These are phyloP conservation scores for Otocyon megalotis DNA, from an alignment of 2,113 vertebrate genomes.

Conservation along the genomic window DNA sequence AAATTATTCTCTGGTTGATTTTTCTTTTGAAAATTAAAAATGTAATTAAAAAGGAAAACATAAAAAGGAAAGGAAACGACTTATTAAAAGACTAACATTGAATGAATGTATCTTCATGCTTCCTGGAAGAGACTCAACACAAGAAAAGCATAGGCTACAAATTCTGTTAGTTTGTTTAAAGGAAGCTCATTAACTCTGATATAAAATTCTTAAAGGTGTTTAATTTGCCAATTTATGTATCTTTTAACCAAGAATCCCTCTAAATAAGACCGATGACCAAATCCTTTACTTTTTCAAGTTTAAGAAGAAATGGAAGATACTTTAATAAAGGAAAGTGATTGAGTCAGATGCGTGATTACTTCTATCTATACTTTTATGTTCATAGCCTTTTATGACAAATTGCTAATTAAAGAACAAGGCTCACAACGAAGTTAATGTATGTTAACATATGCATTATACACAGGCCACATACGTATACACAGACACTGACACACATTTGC, in stretches of 20 bases:
- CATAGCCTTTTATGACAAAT: not conserved
- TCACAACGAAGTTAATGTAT: conserved; percentile 11
- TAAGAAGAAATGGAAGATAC: not conserved
- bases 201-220: not conserved
- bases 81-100: not conserved
- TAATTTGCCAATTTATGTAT: not conserved
- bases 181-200: not conserved
- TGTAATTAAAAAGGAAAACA: not conserved
- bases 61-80: not conserved
- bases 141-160: not conserved
- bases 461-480: not conserved
- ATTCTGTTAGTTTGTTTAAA: not conserved
- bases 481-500: not conserved
- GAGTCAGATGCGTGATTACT: not conserved
- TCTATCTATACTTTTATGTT: not conserved
- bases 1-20: conserved; percentile 16
- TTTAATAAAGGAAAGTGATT: not conserved
- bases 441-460: not conserved
- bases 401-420: not conserved
- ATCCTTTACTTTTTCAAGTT: not conserved
- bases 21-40: not conserved
- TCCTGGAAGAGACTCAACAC: not conserved
- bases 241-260: not conserved
- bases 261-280: not conserved
- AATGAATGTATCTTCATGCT: not conserved